These are phyloP conservation scores for Bufotes viridis DNA, from an alignment of 2,797 vertebrate genomes.

Conservation along the genomic window DNA sequence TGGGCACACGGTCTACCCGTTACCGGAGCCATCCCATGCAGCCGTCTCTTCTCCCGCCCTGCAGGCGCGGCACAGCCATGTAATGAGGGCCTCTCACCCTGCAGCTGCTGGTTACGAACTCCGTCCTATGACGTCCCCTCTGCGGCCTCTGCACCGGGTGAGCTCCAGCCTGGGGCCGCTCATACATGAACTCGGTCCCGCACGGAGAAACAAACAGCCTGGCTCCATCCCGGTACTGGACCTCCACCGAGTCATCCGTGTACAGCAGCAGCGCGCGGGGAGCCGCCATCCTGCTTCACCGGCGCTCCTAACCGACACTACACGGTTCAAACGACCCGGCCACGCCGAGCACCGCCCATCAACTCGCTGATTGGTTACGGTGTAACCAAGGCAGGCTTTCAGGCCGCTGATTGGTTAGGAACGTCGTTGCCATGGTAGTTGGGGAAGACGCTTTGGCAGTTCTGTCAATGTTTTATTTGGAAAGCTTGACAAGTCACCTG, in stretches of 20 bases:
- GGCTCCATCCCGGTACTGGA: slow-evolving; percentile 73
- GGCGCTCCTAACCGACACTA: background rate
- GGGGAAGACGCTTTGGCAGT: background rate
- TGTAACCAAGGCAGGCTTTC: too few species aligned
- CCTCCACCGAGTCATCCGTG: slow-evolving; percentile 82
- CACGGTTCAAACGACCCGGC: slow-evolving; percentile 36
- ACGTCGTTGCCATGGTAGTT: background rate
- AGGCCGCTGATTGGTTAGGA: background rate
- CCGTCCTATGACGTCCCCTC: slow-evolving; percentile 80
- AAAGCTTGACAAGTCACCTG: background rate
- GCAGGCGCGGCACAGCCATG: too few species aligned
- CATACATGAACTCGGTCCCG: slow-evolving; percentile 82
- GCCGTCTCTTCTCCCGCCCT: too few species aligned
- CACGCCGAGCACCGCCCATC: background rate
- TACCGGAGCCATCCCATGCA: too few species aligned
- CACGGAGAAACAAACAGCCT: slow-evolving; percentile 85
- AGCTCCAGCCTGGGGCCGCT: slow-evolving; percentile 68
- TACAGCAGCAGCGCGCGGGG: slow-evolving; percentile 73
- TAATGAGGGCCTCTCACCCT: slow-evolving; percentile 71
- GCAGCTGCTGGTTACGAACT: slow-evolving; percentile 82
- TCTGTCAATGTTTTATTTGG: too few species aligned
- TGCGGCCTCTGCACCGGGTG: slow-evolving; percentile 75
- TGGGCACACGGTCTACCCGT: too few species aligned
- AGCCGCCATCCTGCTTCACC: background rate
- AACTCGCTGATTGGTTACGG: background rate